Evolutionary conservation across 2,888 invertebrate genomes (phyloP), one percentile per base, ranked within the genome.

Genomic region (Cantharis rufa): DNA sequence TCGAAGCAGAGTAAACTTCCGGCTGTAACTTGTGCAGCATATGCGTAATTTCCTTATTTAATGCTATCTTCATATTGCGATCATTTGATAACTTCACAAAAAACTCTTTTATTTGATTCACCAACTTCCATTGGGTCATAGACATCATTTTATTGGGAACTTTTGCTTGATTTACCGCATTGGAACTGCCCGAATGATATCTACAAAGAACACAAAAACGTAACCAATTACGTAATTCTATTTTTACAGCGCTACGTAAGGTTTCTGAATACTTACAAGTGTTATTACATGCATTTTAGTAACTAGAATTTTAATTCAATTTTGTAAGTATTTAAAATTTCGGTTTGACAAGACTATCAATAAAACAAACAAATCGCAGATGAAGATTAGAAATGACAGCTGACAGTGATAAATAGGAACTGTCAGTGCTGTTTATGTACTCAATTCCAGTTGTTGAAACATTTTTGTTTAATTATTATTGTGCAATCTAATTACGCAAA

Each of bases 21-120:
- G 88, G 87, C 74, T 89, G 88, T 15, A 90, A 83, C 83, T 88
- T 90, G 81, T 91, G 90, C 62, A 91, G 82, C 62, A 89, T 85
- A 1, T 89, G 87, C 1, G 89, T 85, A 87, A 91, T 89, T 79
- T 91, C 90, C 80, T 89, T 91, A 80, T 88, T 89, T 3, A 91
- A 71, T 11, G 87, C 84, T 68, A 88, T 85, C 68, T 90, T 89
- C 18, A 89, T 80, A 63, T 86, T 88, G 76, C 87, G 89, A 62
- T 90, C 89, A 62, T 84, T 88, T 10, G 88, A 86, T 13, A 88
- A 84, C 82, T 89, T 90, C 10, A 86, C 84, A 1, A 90, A 80
- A 80, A 89, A 89, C 5, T 88, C 88, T 82, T 89, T 90, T 5
- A 91, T 80, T 71, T 89, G 89, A 10, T 86, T 85, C 28, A 90